phyloP scores from a whole-genome alignment of 64 coral and sea anemone species.

The Montipora sp. region DNA sequence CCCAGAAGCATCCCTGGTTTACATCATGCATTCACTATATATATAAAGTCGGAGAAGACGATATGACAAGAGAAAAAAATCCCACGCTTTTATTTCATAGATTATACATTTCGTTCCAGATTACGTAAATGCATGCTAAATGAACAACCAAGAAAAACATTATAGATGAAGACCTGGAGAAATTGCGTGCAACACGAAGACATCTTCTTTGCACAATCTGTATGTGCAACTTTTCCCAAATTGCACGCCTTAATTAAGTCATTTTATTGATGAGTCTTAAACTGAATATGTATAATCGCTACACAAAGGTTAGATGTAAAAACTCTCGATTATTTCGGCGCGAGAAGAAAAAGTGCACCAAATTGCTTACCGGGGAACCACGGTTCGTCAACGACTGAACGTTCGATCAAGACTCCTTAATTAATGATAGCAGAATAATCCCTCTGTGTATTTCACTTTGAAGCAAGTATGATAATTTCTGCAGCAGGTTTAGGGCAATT shows the following conservation, averaged over 20 bases:
- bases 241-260: too few relatives aligned
- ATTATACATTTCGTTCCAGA: not conserved
- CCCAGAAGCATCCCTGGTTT: not conserved
- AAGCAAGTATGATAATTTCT: not conserved
- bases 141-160: not conserved
- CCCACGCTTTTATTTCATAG: slow-evolving; percentile 14
- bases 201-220: not conserved
- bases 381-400: not conserved
- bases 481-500: not conserved
- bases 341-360: not conserved
- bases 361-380: not conserved
- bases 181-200: not conserved
- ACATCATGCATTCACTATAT: not conserved
- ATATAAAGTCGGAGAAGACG: slow-evolving; percentile 1
- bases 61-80: not conserved
- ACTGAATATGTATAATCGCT: not conserved
- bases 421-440: not conserved
- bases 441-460: not conserved
- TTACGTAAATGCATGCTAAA: not conserved
- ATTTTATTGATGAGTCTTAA: slow-evolving; percentile 3
- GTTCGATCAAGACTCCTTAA: not conserved
- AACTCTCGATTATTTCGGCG: not conserved
- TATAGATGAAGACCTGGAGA: not conserved
- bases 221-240: not conserved
- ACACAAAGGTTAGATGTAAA: not conserved